Base-by-base conservation (phyloP, 2,888 invertebrate genomes). In the Electrophaes corylata region DNA sequence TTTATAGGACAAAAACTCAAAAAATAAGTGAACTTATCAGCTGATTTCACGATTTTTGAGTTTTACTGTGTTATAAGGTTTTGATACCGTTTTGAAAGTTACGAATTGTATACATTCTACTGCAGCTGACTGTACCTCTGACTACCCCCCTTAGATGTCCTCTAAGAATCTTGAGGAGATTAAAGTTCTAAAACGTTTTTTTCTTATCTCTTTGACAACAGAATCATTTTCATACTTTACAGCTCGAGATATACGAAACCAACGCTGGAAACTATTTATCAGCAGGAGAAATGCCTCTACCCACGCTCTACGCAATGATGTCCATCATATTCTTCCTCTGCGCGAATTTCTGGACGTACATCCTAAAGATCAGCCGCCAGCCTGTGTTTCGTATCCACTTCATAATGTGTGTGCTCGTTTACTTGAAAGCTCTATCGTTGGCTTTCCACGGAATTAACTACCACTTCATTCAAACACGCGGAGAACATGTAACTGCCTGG, bases 401-500 rank as follows among this genome's bases (percentile, higher is more conserved):
- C 71, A 93, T 99, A 65, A 99, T 99, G 99, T 96, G 98, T 31
- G 95, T 96, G 10, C 91, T 99, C 55, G 97, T 99, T 3, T 98
- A 96, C 76, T 87, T 99, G 16, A 99, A 99, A 83, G 96, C 98
- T 0, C 83, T 98, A 18, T 98, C 99, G 0, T 86, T 99, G 48
- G 94, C 99, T 60, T 99, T 99, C 87, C 99, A 99, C 82, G 98
- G 98, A 0, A 96, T 97, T 50, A 97, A 98, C 81, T 98, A 96
- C 78, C 98, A 99, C 81, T 99, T 97, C 79, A 98, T 99, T 76
- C 96, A 98, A 85, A 95, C 94, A 12, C 94, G 96, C 65, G 99
- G 99, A 0, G 96, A 97, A 69, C 98, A 99, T 78, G 96, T 98
- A 3, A 98, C 98, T 19, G 96, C 98, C 0, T 99, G 99, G 99